Evolutionary conservation across 2,797 vertebrate genomes (phyloP).

Genomic region (Danio albolineatus): DNA sequence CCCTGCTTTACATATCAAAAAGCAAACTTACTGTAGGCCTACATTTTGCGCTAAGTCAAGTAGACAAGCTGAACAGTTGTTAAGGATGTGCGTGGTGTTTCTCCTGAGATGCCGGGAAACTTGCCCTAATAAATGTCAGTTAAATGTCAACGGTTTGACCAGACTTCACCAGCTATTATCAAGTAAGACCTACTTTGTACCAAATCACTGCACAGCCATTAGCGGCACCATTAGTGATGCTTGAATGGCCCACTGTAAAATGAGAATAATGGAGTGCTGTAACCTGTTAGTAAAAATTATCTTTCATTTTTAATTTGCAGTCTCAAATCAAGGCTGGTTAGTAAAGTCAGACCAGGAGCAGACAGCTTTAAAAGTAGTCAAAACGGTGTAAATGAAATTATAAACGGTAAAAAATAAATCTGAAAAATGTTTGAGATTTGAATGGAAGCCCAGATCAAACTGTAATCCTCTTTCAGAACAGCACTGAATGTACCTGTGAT

Average conservation of each 20-base stretch:
- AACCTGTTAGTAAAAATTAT: slow-evolving; percentile 1
- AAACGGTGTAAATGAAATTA: slow-evolving; percentile 3
- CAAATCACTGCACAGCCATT: slow-evolving; percentile 49
- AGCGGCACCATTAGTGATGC: slow-evolving; percentile 21
- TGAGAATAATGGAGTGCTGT: slow-evolving; percentile 31
- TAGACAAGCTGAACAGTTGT: slow-evolving; percentile 14
- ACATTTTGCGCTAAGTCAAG: background rate
- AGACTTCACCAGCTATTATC: slow-evolving; percentile 50
- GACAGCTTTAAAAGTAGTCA: background rate
- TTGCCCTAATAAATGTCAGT: slow-evolving; percentile 53
- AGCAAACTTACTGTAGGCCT: background rate
- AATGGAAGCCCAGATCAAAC: slow-evolving; percentile 1
- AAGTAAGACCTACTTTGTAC: slow-evolving; percentile 39
- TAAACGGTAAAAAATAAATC: too few species aligned
- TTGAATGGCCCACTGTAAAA: slow-evolving; percentile 33
- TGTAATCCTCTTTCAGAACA: slow-evolving; percentile 5
- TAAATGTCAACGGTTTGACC: slow-evolving; percentile 59
- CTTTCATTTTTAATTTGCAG: background rate
- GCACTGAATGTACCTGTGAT: background rate
- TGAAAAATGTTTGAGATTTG: background rate
- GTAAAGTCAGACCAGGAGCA: background rate
- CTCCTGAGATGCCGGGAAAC: slow-evolving; percentile 38
- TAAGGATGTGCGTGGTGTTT: slow-evolving; percentile 4
- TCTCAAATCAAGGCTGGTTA: slow-evolving; percentile 29
- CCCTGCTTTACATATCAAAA: too few species aligned